Evolutionary conservation across 2,888 invertebrate species (phyloP).

Genomic region (Saturnia pavonia): DNA sequence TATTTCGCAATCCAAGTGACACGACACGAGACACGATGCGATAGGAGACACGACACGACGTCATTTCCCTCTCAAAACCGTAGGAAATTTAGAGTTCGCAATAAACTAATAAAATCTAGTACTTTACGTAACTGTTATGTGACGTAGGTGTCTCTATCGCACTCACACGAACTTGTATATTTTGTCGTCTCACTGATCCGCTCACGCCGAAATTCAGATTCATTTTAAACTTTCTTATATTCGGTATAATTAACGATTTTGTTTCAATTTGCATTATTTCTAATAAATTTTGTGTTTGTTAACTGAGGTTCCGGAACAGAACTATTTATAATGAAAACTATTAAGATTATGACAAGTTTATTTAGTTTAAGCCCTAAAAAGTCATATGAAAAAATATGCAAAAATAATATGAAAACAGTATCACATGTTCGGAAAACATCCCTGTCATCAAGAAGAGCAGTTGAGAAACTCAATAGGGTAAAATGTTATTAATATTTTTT

Average conservation of each 20-base stretch:
- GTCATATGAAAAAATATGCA: too few relatives aligned
- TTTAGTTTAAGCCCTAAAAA: too few relatives aligned
- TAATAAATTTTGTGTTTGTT: not conserved
- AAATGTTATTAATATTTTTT: too few relatives aligned
- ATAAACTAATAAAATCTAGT: slow-evolving; percentile 34
- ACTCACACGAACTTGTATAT: slow-evolving; percentile 20
- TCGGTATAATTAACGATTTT: slow-evolving; percentile 23
- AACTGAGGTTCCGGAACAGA: not conserved
- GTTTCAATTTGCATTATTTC: slow-evolving; percentile 21
- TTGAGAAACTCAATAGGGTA: too few relatives aligned
- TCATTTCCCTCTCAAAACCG: slow-evolving; percentile 26
- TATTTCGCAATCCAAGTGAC: slow-evolving; percentile 14
- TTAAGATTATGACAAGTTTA: too few relatives aligned
- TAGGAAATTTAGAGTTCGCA: slow-evolving; percentile 34
- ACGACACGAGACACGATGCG: not conserved
- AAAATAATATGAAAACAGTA: too few relatives aligned
- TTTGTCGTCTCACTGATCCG: slow-evolving; percentile 35
- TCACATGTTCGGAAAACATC: too few relatives aligned
- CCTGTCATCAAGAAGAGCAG: too few relatives aligned
- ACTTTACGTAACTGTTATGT: slow-evolving; percentile 37
- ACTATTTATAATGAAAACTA: too few relatives aligned
- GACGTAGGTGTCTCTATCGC: slow-evolving; percentile 29
- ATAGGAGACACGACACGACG: not conserved
- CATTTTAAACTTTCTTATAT: slow-evolving; percentile 36
- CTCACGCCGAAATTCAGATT: slow-evolving; percentile 23